These are phyloP conservation scores for Syrphus vitripennis DNA, from an alignment of 2,888 invertebrate genomes.

Conservation along the genomic window DNA sequence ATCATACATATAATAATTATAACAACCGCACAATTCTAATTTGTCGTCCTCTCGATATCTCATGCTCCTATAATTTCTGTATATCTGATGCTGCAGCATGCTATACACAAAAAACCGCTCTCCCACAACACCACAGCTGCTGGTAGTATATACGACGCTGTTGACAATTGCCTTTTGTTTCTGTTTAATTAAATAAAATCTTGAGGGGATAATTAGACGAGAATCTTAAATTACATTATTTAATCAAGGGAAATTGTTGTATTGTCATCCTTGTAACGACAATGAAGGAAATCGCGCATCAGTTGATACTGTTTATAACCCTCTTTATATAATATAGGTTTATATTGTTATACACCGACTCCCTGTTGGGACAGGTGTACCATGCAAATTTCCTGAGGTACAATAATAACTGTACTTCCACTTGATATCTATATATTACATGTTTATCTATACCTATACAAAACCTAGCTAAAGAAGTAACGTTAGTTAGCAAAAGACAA, in stretches of 20 bases:
- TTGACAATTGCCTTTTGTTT: conserved; percentile 66
- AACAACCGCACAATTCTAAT: not conserved
- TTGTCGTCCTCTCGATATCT: not conserved
- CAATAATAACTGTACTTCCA: conserved; percentile 7
- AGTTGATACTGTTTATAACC: conserved; percentile 44
- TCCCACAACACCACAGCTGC: not conserved
- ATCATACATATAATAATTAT: too few relatives aligned
- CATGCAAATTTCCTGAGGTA: conserved; percentile 26
- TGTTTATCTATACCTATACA: not conserved
- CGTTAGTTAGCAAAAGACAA: conserved; percentile 33
- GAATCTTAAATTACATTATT: conserved; percentile 66
- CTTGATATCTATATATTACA: not conserved
- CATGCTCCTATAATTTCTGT: not conserved
- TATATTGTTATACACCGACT: not conserved
- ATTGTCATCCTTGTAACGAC: conserved; percentile 56
- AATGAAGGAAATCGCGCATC: conserved; percentile 56
- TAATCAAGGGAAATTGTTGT: conserved; percentile 59
- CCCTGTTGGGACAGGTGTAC: conserved; percentile 44
- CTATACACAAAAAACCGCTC: not conserved
- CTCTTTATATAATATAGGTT: not conserved
- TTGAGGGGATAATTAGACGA: conserved; percentile 63
- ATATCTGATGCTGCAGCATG: not conserved
- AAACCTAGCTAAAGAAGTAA: not conserved
- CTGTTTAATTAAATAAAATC: conserved; percentile 65
- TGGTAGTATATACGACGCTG: not conserved